phyloP scores from a whole-genome alignment of 2,797 vertebrate species.

The Poeciliopsis turneri region DNA sequence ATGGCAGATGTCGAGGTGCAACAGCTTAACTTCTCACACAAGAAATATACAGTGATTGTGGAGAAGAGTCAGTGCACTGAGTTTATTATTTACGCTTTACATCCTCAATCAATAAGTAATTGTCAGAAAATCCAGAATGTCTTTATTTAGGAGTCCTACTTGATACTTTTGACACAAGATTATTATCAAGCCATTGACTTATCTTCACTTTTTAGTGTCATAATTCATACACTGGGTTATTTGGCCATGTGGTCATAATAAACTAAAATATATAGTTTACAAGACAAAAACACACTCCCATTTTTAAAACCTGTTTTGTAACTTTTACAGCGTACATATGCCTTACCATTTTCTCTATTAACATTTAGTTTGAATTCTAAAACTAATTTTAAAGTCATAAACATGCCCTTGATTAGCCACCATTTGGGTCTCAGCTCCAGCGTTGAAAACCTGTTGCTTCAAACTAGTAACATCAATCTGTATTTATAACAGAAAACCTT shows the following conservation, averaged over 20 bases:
- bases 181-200: not conserved
- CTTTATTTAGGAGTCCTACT: not conserved
- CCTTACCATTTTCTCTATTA: not conserved
- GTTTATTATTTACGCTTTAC: not conserved
- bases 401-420: not conserved
- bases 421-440: not conserved
- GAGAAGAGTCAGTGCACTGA: not conserved
- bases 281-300: not conserved
- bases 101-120: not conserved
- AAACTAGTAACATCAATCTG: not conserved
- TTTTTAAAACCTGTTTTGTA: not conserved
- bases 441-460: not conserved
- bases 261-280: not conserved
- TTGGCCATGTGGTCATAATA: not conserved
- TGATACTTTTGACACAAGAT: not conserved
- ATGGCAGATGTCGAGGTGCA: constrained; percentile 32
- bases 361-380: not conserved
- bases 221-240: not conserved
- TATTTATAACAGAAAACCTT: not conserved
- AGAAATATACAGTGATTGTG: not conserved
- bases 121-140: not conserved
- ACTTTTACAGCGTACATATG: not conserved
- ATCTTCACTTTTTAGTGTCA: not conserved
- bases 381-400: not conserved
- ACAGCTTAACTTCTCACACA: constrained; percentile 43